Evolutionary conservation across 2,113 vertebrate species (phyloP), one percentile per base, ranked within the genome.

Genomic region (Fregetta grallaria): DNA sequence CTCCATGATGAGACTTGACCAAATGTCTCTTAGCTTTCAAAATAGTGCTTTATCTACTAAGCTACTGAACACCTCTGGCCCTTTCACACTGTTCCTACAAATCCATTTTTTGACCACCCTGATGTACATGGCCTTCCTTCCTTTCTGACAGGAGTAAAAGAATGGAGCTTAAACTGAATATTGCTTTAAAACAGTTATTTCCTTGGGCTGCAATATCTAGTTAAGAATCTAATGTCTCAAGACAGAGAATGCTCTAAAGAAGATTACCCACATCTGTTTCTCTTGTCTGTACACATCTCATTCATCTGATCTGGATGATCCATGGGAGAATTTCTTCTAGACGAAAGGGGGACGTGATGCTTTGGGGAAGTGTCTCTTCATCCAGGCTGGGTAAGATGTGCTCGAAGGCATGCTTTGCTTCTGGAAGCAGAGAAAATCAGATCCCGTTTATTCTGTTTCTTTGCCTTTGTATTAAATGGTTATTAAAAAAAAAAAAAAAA

Each of bases 171-270:
- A 47, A 87, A 30, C 40, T 56, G 36, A 83, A 40, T 75, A 63
- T 68, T 75, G 47, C 61, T 95, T 96, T 80, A 68, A 81, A 92
- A 52, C 23, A 67, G 40, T 74, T 81, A 78, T 68, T 93, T 93
- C 65, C 65, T 75, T 38, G 13, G n/a, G 38, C 88, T 91, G 56
- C 40, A 90, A 75, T 74, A 78, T 59, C 56, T 49, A 55, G 68
- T 74, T 78, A 91, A 88, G 65, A 80, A 84, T 50, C 82, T 84
- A 4, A 92, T 93, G 72, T 90, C 82, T 88, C 25, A 78, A 71
- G 61, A 59, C 40, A 78, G 56, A 66, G 63, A 84, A 53, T n/a
- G 25, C 40, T 56, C 52, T 68, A 21, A 89, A 92, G 73, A 87
- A 72, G 65, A 89, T 89, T 89, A 47, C 32, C 16, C 34, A 61